Evolutionary conservation across 1,140 invertebrate species (phyloP), one percentile per base, ranked within the genome.

Genomic region (Anastrepha obliqua): DNA sequence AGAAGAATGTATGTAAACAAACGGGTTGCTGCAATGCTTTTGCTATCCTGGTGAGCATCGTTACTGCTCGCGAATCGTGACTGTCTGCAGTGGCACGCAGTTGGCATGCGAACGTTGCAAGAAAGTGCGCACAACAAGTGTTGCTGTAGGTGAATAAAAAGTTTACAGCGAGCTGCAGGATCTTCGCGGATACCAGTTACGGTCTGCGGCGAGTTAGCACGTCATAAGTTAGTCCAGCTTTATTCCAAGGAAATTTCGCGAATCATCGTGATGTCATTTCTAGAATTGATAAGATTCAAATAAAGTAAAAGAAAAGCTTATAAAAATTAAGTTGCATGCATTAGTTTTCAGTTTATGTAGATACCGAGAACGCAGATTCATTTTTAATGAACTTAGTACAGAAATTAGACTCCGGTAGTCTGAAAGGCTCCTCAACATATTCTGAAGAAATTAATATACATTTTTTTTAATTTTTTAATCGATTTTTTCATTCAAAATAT

Each of bases 61-160:
- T 20, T 11, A 39, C 6, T 8, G 51, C 44, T 3, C 3, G 44
- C 17, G 47, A 20, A 58, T 81, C 47, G 74, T 55, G 47, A 81
- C 74, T 81, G 47, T 81, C 74, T 81, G 74, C 74, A n/a, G 74
- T n/a, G 47, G n/a, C 47, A 51, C 47, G 44, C 44, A 81, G 47
- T 55, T 81, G 74, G 74, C 74, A 81, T 81, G 74, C 47, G 74
- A 81, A 81, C 17, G 47, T 81, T 20, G 74, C 44, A 55, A 9
- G 74, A 11, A 51, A 81, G 8, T 81, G 44, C 17, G 13, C 8
- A 13, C 13, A 81, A 11, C 5, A 62, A 62, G n/a, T n/a, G 1
- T 2, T 62, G 6, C 2, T 17, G 67, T 74, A 44, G 42, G 42
- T 47, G 67, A 44, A 13, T 17, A 47, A 7, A 44, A 74, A 47